Conservation (phyloP, 37 sponge, comb jelly and placozoan genomes). For the Spongilla lacustris region DNA sequence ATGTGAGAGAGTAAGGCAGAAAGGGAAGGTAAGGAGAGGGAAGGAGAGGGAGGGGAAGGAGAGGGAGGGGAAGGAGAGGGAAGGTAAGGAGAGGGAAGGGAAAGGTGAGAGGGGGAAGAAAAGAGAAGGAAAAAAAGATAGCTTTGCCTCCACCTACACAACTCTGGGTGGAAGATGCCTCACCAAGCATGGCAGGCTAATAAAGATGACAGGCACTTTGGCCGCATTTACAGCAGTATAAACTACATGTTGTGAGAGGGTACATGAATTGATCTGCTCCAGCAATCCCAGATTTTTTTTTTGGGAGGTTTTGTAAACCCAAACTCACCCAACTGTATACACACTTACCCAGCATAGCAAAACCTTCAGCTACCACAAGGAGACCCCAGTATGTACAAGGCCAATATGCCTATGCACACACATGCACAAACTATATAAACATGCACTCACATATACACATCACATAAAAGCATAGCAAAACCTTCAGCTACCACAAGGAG, state of each 20-base stretch:
- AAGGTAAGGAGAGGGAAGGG: too few relatives aligned
- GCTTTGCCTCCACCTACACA: too few relatives aligned
- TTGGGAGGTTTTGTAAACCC: background rate
- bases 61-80: too few relatives aligned
- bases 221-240: background rate
- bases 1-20: background rate
- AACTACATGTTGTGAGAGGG: background rate
- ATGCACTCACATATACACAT: constrained; percentile 5
- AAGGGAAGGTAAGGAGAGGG: too few relatives aligned
- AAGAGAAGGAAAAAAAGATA: background rate
- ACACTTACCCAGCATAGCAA: background rate
- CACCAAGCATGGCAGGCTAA: background rate
- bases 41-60: too few relatives aligned
- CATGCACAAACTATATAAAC: background rate
- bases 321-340: background rate
- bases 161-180: too few relatives aligned
- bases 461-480: background rate
- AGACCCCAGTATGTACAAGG: background rate
- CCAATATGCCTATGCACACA: background rate
- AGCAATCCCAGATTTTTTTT: background rate
- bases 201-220: background rate
- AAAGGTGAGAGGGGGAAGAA: background rate
- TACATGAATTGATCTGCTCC: background rate
- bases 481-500: background rate
- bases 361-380: background rate